Base-by-base conservation (phyloP, 2,888 invertebrate species). In the Molorchus minor region DNA sequence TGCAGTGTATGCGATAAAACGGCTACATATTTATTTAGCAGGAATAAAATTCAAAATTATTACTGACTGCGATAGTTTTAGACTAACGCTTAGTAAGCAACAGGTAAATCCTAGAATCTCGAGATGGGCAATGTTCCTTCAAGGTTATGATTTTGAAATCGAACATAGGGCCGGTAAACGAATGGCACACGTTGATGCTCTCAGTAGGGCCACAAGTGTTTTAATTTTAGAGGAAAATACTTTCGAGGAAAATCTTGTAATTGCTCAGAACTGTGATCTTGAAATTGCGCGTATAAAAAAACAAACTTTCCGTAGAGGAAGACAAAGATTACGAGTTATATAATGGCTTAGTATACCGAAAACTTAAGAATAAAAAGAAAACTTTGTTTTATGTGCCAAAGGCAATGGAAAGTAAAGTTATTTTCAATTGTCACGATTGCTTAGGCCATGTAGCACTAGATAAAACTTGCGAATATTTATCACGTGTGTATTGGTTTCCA, bases 31-130 rank as follows among this genome's bases (percentile, higher is more conserved):
- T 41, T 41, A 41, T 41, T 52, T 52, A 16, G 3, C 52, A 13
- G 65, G 67, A 1, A 53, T 64, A 33, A 49, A 29, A 36, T 69
- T 70, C 53, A 68, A 60, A 35, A 65, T 69, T 12, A 61, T 69
- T 4, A 69, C 68, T 3, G 70, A 68, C 33, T 69, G 70, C 21
- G 45, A 58, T 16, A 63, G 65, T 1, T 49, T 70, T 15, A 55
- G 54, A 2, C 49, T 56, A 12, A 68, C 60, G 0, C 25, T 67
- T 19, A 53, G 53, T 2, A 70, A 70, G 44, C 63, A 64, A 52
- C 43, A 43, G 12, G 7, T 43, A 1, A 44, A 33, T 20, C 45
- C 54, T 7, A 17, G 44, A 21, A 35, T 54, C 13, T 33, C 35
- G 10, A 38, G 67, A 8, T 67, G 67, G 61, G 47, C 41, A 8